Percentiles rank a stretch among this genome's conserved stretches.
Evolutionary conservation across 2,888 invertebrate genomes (phyloP).

Genomic region (Parthenolecanium corni): DNA sequence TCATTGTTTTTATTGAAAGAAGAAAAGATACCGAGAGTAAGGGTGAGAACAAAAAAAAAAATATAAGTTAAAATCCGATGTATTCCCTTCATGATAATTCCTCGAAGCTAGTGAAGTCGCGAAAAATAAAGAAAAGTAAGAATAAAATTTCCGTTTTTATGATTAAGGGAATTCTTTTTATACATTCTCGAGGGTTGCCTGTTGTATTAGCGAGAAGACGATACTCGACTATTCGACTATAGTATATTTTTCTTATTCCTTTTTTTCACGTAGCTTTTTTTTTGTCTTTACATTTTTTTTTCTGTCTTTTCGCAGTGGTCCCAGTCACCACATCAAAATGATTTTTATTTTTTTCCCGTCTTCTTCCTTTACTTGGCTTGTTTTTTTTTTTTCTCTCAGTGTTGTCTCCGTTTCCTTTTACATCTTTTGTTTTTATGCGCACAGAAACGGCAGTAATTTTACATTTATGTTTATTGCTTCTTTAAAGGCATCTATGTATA

Average conservation of each 20-base stretch:
- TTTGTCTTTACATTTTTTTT: not conserved
- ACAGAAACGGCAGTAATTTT: slow-evolving; percentile 24
- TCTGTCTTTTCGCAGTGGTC: slow-evolving; percentile 17
- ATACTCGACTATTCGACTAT: slow-evolving; percentile 7
- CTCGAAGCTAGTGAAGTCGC: slow-evolving; percentile 15
- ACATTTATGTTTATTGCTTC: slow-evolving; percentile 25
- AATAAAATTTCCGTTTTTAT: slow-evolving; percentile 26
- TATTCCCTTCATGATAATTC: slow-evolving; percentile 22
- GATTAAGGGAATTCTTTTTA: slow-evolving; percentile 25
- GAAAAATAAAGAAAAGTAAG: slow-evolving; percentile 24
- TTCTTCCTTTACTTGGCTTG: not conserved
- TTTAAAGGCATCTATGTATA: slow-evolving; percentile 14
- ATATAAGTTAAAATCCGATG: slow-evolving; percentile 13
- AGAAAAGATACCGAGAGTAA: not conserved
- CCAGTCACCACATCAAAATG: slow-evolving; percentile 25
- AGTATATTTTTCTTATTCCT: not conserved
- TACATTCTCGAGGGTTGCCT: slow-evolving; percentile 23
- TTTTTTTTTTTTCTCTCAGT: slow-evolving; percentile 5
- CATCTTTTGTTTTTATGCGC: slow-evolving; percentile 21
- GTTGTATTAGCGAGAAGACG: slow-evolving; percentile 3
- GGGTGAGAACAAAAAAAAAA: not conserved
- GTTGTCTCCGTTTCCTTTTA: not conserved
- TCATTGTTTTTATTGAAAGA: slow-evolving; percentile 12
- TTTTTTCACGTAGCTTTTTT: not conserved
- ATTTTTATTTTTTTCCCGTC: slow-evolving; percentile 15